Base-by-base conservation (phyloP, 30 jellyfish, hydroid and myxozoan species). In the Chironex yamaguchii region DNA sequence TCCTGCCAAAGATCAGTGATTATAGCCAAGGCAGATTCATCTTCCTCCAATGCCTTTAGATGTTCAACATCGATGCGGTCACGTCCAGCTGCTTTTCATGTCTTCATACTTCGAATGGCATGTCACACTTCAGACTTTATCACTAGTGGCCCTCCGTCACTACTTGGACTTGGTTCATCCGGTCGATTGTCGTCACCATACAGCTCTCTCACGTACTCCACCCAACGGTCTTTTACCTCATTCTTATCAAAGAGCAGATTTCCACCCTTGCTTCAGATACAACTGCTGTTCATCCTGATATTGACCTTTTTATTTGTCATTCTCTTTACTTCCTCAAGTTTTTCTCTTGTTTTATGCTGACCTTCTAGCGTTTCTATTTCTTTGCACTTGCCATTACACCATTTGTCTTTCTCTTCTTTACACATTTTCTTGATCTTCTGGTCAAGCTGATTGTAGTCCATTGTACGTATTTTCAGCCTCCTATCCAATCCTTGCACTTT, bases 61-160 rank as follows among this genome's bases (percentile, higher is more conserved):
- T 17, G 76, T 22, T 36, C 85, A 34, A 0, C 33, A 14, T 25
- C 11, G n/a, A 71, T 36, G 4, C 49, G 25, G 29, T 71, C 85
- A 23, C 21, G 23, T 27, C 76, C 76, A 34, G 71, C 52, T 48
- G 71, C 85, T 29, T 32, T 71, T 67, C 62, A 14, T 33, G 54
- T 29, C 62, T 67, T 67, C 23, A 67, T 67, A 1, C 11, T 31
- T 30, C 0, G n/a, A 0, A 67, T 67, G n/a, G 67, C 81, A 9
- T 0, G 28, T 30, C 14, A 0, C 34, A 67, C 28, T 25, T 67
- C 81, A 26, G 26, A 28, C 63, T 27, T 33, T 23, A 67, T 14
- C 34, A 67, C 26, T 1, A 28, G 63, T 33, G 67, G 75, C 11
- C 81, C 68, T 67, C 21, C 81, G 14, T 25, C 36, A 0, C 22